phyloP scores from a whole-genome alignment of 2,113 vertebrate genomes.

The Miniopterus natalensis region DNA sequence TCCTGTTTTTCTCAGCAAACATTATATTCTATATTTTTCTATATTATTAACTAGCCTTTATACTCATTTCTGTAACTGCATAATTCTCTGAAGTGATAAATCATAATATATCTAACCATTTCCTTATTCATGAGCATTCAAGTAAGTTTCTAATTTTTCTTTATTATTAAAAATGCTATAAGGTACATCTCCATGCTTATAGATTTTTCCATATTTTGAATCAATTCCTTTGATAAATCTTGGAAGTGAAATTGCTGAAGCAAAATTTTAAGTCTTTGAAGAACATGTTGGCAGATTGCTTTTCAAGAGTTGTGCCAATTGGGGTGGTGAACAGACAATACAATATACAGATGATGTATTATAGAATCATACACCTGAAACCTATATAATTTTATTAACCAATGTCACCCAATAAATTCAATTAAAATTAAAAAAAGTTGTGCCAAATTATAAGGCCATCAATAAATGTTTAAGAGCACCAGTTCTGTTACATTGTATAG shows the following conservation, averaged over 20 bases:
- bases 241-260: slow-evolving; percentile 19
- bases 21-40: background rate
- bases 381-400: background rate
- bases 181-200: background rate
- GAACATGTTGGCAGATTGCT: background rate
- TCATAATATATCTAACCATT: background rate
- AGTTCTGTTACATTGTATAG: background rate
- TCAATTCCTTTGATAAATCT: slow-evolving; percentile 49
- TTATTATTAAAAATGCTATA: slow-evolving; percentile 44
- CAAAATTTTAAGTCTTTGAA: slow-evolving; percentile 54
- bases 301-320: background rate
- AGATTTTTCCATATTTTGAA: slow-evolving; percentile 51
- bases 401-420: background rate
- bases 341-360: background rate
- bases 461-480: background rate
- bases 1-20: background rate
- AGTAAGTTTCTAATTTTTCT: slow-evolving; percentile 30
- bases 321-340: background rate
- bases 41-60: background rate
- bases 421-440: background rate
- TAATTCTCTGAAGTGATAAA: background rate
- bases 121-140: background rate
- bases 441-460: background rate
- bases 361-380: background rate
- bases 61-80: background rate